These are phyloP conservation scores for Seriola dumerili DNA, from an alignment of 2,113 vertebrate species.

Conservation along the genomic window DNA sequence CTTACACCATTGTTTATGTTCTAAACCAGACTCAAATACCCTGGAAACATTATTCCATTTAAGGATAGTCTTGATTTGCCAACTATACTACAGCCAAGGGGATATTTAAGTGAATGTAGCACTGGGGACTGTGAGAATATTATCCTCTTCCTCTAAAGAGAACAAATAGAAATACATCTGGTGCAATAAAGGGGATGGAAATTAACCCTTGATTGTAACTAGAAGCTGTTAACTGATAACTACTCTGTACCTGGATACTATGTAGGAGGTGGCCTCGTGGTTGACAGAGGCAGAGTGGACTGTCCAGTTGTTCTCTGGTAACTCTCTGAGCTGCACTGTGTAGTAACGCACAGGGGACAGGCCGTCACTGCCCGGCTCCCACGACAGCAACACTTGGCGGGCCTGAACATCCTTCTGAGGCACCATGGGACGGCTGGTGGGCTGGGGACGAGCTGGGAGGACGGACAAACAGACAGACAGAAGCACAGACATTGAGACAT, in stretches of 20 bases:
- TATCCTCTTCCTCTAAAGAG: neutral
- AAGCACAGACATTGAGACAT: neutral
- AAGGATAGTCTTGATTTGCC: constrained; percentile 7
- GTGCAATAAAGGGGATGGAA: neutral
- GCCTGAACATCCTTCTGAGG: constrained; percentile 86
- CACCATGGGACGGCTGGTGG: constrained; percentile 90
- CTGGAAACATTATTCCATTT: neutral
- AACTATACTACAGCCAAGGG: neutral
- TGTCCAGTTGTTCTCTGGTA: constrained; percentile 90
- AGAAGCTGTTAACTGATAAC: neutral
- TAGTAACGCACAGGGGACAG: constrained; percentile 97
- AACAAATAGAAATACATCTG: constrained; percentile 1
- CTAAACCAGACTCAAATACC: neutral
- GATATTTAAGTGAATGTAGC: constrained; percentile 7
- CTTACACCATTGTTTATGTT: constrained; percentile 8
- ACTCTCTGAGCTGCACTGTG: constrained; percentile 92
- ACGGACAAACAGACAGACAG: neutral
- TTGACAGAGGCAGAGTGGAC: constrained; percentile 90
- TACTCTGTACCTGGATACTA: constrained; percentile 89
- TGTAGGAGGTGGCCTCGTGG: constrained; percentile 89
- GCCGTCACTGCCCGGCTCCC: constrained; percentile 97
- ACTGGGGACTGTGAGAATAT: neutral
- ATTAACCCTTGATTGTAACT: neutral
- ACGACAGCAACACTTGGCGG: constrained; percentile 91
- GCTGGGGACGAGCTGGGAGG: constrained; percentile 83